Conservation (phyloP, 1,140 invertebrate genomes). For the Leptinotarsa defecta region DNA sequence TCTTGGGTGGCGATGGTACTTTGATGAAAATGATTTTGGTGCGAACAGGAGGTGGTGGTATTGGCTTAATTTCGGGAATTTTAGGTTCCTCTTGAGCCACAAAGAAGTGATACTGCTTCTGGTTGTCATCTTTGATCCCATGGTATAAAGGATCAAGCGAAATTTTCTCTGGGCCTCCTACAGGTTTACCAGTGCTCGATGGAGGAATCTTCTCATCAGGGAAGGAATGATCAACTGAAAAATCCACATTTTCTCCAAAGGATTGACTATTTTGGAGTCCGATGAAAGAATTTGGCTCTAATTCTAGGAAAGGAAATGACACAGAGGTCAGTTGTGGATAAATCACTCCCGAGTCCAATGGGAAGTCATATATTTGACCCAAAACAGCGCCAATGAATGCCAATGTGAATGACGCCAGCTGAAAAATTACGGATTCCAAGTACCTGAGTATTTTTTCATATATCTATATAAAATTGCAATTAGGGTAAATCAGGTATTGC, state of each 20-base stretch:
- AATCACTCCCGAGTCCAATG: background rate
- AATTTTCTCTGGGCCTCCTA: background rate
- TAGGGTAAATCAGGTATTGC: too few relatives aligned
- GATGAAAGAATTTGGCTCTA: too few relatives aligned
- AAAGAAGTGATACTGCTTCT: slow-evolving; percentile 80
- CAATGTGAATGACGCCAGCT: background rate
- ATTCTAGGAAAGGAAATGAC: background rate
- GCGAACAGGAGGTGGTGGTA: slow-evolving; percentile 68
- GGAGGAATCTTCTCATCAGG: background rate
- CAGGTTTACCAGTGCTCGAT: slow-evolving; percentile 30
- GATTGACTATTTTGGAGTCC: background rate
- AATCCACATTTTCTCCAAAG: background rate
- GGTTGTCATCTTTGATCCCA: slow-evolving; percentile 50
- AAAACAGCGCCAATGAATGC: background rate
- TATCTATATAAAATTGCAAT: too few relatives aligned
- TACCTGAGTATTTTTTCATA: too few relatives aligned
- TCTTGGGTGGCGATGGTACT: slow-evolving; percentile 76
- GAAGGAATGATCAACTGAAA: background rate
- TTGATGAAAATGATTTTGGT: slow-evolving; percentile 91
- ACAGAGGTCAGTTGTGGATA: background rate
- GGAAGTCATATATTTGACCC: background rate
- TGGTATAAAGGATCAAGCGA: background rate
- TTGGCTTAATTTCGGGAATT: slow-evolving; percentile 56
- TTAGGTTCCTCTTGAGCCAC: slow-evolving; percentile 70
- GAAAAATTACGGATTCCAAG: background rate